Conservation (phyloP, 2,888 invertebrate genomes). For the Aplocera efformata region DNA sequence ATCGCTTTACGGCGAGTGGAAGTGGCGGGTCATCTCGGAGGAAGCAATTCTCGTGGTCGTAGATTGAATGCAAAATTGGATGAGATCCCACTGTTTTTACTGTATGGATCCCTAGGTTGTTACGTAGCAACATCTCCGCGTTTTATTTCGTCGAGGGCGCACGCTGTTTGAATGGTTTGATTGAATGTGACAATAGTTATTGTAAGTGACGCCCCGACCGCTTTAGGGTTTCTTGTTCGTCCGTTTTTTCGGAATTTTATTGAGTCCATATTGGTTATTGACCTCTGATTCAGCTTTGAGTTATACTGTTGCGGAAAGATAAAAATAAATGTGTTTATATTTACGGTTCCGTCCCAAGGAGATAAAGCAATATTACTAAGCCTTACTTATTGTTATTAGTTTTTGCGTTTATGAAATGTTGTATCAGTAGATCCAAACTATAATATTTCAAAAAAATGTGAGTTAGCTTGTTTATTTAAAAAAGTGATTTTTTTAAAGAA, state of each 20-base stretch:
- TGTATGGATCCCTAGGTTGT: slow-evolving; percentile 64
- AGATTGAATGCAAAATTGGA: slow-evolving; percentile 81
- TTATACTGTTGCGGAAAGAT: slow-evolving; percentile 29
- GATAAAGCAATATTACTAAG: too few relatives aligned
- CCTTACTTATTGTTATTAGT: too few relatives aligned
- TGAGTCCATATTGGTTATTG: slow-evolving; percentile 43
- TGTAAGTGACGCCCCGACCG: slow-evolving; percentile 57
- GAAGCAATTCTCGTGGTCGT: slow-evolving; percentile 76
- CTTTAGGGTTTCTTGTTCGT: slow-evolving; percentile 49
- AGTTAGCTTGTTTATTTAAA: too few relatives aligned
- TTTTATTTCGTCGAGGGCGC: slow-evolving; percentile 66
- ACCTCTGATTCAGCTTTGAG: slow-evolving; percentile 35
- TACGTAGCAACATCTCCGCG: slow-evolving; percentile 53
- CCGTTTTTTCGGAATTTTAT: slow-evolving; percentile 45
- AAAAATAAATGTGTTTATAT: background rate
- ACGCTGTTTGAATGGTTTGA: slow-evolving; percentile 68
- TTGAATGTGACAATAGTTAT: slow-evolving; percentile 77
- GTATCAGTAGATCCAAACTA: too few relatives aligned
- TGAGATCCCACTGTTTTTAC: slow-evolving; percentile 75
- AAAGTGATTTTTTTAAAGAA: too few relatives aligned
- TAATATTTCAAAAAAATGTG: too few relatives aligned
- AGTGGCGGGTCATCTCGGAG: slow-evolving; percentile 76
- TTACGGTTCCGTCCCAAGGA: too few relatives aligned
- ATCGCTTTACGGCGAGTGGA: slow-evolving; percentile 75
- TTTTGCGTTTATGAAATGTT: too few relatives aligned